Evolutionary conservation across 2,888 invertebrate genomes (phyloP).

Genomic region (Pterostichus madidus): DNA sequence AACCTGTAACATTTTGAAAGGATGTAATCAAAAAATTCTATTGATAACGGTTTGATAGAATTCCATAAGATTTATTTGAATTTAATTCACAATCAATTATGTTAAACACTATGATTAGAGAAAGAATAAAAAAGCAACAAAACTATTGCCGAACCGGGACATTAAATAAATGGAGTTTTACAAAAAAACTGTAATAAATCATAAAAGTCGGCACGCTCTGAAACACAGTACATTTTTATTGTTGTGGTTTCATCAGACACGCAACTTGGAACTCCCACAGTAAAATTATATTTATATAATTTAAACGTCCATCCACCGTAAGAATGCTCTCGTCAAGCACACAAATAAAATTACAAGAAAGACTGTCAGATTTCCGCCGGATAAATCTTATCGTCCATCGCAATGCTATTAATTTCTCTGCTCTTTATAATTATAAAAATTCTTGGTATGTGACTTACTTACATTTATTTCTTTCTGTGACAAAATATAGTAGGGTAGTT

Average conservation of each 20-base stretch:
- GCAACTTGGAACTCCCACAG: slow-evolving; percentile 41
- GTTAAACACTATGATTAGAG: slow-evolving; percentile 52
- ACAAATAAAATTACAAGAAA: slow-evolving; percentile 52
- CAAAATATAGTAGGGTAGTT: neutral
- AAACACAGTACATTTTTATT: slow-evolving; percentile 55
- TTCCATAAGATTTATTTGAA: slow-evolving; percentile 36
- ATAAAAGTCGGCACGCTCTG: slow-evolving; percentile 48
- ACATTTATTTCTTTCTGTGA: slow-evolving; percentile 29
- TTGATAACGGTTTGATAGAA: slow-evolving; percentile 3
- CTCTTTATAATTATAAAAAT: slow-evolving; percentile 30
- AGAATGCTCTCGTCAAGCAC: slow-evolving; percentile 29
- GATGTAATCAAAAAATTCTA: slow-evolving; percentile 12
- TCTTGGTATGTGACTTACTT: slow-evolving; percentile 41
- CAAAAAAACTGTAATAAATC: slow-evolving; percentile 54
- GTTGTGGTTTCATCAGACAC: slow-evolving; percentile 51
- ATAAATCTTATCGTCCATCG: slow-evolving; percentile 37
- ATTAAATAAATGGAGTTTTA: slow-evolving; percentile 54
- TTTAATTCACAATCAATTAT: slow-evolving; percentile 56
- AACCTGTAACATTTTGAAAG: slow-evolving; percentile 9
- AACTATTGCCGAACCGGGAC: slow-evolving; percentile 34
- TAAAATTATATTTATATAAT: slow-evolving; percentile 53
- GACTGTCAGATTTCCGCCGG: slow-evolving; percentile 31
- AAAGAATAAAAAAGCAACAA: slow-evolving; percentile 8
- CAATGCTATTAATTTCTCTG: slow-evolving; percentile 34
- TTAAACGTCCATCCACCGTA: slow-evolving; percentile 48